Conservation (phyloP, 1,140 invertebrate genomes). For the Procambarus clarkii region DNA sequence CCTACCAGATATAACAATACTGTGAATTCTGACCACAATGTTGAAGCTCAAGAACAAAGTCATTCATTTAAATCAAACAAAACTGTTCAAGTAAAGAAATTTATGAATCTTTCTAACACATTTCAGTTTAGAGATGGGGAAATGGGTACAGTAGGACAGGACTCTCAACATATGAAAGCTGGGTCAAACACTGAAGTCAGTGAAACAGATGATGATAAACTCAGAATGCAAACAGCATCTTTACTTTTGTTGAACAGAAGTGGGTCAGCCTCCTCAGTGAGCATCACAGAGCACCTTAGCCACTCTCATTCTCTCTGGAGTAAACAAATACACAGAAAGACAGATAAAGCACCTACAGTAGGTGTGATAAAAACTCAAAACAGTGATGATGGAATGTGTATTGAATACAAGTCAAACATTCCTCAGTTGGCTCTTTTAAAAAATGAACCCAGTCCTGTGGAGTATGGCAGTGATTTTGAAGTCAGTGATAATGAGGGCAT, state of each 20-base stretch:
- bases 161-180: background rate
- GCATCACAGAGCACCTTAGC: constrained; percentile 54
- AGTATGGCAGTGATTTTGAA: constrained; percentile 50
- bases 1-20: background rate
- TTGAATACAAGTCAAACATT: background rate
- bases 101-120: background rate
- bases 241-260: background rate
- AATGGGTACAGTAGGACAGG: background rate
- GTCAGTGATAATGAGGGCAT: constrained; percentile 42
- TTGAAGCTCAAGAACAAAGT: background rate
- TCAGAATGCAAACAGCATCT: constrained; percentile 7
- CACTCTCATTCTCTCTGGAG: constrained; percentile 47
- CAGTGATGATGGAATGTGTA: background rate
- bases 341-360: background rate
- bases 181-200: background rate
- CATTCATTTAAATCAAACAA: background rate
- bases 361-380: background rate
- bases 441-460: background rate
- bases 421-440: background rate
- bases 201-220: constrained; percentile 62
- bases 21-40: background rate
- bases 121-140: background rate
- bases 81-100: background rate
- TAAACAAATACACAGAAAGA: background rate
- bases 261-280: constrained; percentile 27